Percentiles rank a stretch among this genome's conserved stretches.
These are phyloP conservation scores for Caenorhabditis elegans DNA, from an alignment of 1,140 invertebrate species.

Conservation along the genomic window WBcel235 BX284604.4:10597501-10598000, in stretches of 20 bases:
- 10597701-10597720: no score
- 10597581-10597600: no score
- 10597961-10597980: constrained; percentile 38
- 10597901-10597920: constrained; percentile 40
- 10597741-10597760: background rate
- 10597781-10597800: constrained; percentile 3
- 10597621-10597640: no score
- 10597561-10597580: no score
- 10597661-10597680: no score
- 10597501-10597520: no score
- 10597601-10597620: no score
- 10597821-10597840: background rate
- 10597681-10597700: no score
- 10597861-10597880: background rate
- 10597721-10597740: no score
- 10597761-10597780: background rate
- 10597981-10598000: constrained; percentile 44
- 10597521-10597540: no score
- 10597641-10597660: no score
- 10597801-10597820: background rate
- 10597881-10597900: background rate
- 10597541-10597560: no score
- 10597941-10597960: constrained; percentile 18
- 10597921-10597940: constrained; percentile 41
- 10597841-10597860: background rate